phyloP scores from a whole-genome alignment of 2,113 vertebrate genomes.

The Xiphorhynchus elegans region DNA sequence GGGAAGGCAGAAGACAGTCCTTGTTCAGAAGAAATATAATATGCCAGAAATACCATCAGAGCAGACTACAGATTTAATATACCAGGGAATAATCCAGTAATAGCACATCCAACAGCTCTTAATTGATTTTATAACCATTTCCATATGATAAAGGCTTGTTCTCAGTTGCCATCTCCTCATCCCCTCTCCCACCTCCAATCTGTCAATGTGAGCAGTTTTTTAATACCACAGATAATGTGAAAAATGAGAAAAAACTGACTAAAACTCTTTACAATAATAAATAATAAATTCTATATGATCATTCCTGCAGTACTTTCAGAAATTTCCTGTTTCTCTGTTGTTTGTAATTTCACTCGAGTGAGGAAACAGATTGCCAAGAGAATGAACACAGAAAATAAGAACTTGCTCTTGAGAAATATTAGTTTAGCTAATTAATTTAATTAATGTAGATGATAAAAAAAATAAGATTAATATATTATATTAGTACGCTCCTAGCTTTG shows the following conservation, averaged over 20 bases:
- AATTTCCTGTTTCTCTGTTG: not conserved
- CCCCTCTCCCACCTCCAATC: not conserved
- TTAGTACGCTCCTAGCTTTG: too few species aligned
- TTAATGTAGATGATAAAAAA: not conserved
- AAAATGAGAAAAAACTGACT: not conserved
- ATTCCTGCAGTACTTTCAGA: not conserved
- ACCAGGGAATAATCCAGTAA: not conserved
- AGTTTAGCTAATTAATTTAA: not conserved
- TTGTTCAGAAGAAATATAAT: not conserved
- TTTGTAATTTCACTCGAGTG: not conserved
- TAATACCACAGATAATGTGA: not conserved
- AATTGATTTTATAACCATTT: not conserved
- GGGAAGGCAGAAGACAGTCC: not conserved
- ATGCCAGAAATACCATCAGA: not conserved
- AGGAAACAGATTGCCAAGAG: not conserved
- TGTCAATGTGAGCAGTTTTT: not conserved
- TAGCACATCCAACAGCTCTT: not conserved
- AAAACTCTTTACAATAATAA: not conserved
- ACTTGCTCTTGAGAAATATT: not conserved
- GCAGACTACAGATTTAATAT: not conserved
- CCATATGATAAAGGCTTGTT: not conserved
- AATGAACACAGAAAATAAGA: not conserved
- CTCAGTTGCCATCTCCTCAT: not conserved
- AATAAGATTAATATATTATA: not conserved
- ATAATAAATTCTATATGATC: not conserved